Evolutionary conservation across 2,888 invertebrate genomes (phyloP), one percentile per base, ranked within the genome.

Genomic region (Drosophila pseudotalamancana): DNA sequence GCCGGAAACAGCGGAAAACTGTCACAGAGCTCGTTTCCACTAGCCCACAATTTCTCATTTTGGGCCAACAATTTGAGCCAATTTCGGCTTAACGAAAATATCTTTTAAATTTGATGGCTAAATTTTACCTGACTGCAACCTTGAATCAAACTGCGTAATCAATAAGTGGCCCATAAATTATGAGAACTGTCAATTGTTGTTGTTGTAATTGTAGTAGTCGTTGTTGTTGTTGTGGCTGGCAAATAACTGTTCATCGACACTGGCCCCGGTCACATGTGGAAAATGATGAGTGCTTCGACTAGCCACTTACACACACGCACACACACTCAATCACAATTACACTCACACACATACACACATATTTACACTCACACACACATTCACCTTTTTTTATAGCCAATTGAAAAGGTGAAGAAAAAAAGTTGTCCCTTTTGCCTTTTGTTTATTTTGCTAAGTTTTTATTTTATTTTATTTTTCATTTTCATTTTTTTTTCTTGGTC

Each of bases 161-260:
- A 82, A 83, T 87, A 87, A 86, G 79, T 76, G 87, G 71, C 64
- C 62, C 79, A 84, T 84, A 84, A 84, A 88, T 88, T 79, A 82
- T 79, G 73, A 63, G 64, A 67, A 50, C 83, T 88, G 88, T 88
- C 88, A 79, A 66, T 80, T 48, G 63, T 54, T 34, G 42, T 40
- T 56, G 51, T 62, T 42, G n/a, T 5, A 8, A 9, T 42, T 42
- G 42, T 12, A 21, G 23, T 3, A 14, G 23, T 8, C 9, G 39
- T 25, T 42, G 25, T 4, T 40, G 40, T 1, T 42, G 42, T 6
- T 42, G 27, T n/a, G n/a, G n/a, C 27, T 19, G 27, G 8, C 16
- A 78, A 71, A 82, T 64, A 77, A 64, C 43, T 31, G 29, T 32
- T 55, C 42, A 55, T 16, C n/a, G 19, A 21, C 55, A 49, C 37